Base-by-base conservation (phyloP, 2,113 vertebrate species). In the Verasper variegatus region DNA sequence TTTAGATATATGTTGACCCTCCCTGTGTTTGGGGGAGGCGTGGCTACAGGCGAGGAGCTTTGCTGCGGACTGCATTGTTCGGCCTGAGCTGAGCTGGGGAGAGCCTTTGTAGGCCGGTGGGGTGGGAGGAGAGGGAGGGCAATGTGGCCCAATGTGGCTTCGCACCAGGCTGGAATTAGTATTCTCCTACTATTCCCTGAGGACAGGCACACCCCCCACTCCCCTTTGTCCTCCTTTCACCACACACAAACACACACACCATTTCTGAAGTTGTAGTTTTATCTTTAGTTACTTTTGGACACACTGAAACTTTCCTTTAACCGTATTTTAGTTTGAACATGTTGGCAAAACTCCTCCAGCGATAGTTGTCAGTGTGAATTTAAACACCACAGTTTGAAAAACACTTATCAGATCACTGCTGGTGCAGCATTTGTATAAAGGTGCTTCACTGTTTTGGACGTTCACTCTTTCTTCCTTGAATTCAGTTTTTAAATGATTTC, bases 111-210 rank as follows among this genome's bases (percentile, higher is more conserved):
- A 93, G 91, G 86, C 71, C 81, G 65, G 42, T 23, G 21, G 13
- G 24, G 13, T 10, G 77, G 79, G 27, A 6, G 17, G 10, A 51
- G 45, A 59, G 71, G 78, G 83, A 76, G 87, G 17, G 21, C 55
- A 14, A 57, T 11, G 45, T 49, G 45, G 13, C 59, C 58, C 87
- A 91, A 87, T 90, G 90, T 84, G 80, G 85, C 81, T 85, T 91
- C 66, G 76, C 89, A 94, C 81, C 86, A 65, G 90, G 76, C 86
- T 78, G 78, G 91, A 93, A 95, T 95, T 94, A 95, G 92, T 94
- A 94, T 94, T 94, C 93, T 93, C 81, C 89, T 82, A 75, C 90
- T 88, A 90, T 92, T 89, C 93, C 84, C 89, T 11, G 66, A 80
- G 78, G 87, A 89, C 86, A 81, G 78, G 75, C 89, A 64, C 37